phyloP scores from a whole-genome alignment of 2,888 invertebrate genomes.

The Cephus pygmeus region DNA sequence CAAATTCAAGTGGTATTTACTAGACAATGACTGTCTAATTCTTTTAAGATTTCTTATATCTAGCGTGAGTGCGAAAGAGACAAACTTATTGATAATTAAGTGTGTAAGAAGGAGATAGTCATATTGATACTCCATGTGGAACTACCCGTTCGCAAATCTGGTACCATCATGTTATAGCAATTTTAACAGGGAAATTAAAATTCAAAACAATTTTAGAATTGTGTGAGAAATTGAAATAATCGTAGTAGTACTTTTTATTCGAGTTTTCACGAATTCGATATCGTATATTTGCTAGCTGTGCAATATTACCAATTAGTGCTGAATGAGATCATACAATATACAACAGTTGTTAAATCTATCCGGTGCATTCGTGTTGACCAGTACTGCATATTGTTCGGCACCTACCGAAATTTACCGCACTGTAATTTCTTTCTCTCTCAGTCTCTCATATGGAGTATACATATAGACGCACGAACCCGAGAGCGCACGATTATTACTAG shows the following conservation, averaged over 20 bases:
- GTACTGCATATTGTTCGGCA: neutral
- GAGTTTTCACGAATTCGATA: neutral
- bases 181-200: neutral
- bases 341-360: neutral
- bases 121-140: neutral
- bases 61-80: neutral
- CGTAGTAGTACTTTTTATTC: neutral
- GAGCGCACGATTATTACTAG: constrained; percentile 6
- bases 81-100: neutral
- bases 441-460: neutral
- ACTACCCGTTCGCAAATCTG: neutral
- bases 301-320: neutral
- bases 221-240: neutral
- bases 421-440: neutral
- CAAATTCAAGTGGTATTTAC: neutral
- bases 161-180: neutral
- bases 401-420: neutral
- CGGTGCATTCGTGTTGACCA: neutral
- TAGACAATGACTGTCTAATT: neutral
- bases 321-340: neutral
- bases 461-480: neutral
- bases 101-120: neutral
- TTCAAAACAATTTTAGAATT: neutral
- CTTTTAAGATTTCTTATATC: neutral
- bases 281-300: neutral